Base-by-base conservation (phyloP, 2,888 invertebrate genomes). In the Petrolisthes manimaculis region DNA sequence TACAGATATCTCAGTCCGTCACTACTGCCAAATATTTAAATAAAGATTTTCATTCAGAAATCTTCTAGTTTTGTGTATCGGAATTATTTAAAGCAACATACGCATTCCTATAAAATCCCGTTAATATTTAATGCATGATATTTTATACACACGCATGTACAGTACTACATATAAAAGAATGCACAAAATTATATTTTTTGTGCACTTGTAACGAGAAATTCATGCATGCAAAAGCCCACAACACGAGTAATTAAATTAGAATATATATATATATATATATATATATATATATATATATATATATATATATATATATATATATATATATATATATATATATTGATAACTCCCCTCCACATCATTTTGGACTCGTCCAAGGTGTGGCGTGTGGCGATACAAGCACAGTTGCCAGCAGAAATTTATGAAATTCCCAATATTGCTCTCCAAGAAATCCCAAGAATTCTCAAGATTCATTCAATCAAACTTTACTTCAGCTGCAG, bases 331-430 rank as follows among this genome's bases (percentile, higher is more conserved):
- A 14, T 6, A n/a, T 12, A 67, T 67, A 67, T 14, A 14, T 2
- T 12, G 67, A 14, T 12, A 67, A 83, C 83, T 75, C 83, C 83
- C 83, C 56, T 12, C 9, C 69, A 8, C 56, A 21, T 21, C 37
- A 67, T n/a, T 56, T 83, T 83, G 83, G 83, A 75, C 83, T 74
- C 83, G n/a, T 56, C 83, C 75, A 75, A 83, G 83, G 83, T 83
- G 83, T 83, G 83, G 74, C 77, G 51, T 12, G 24, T 74, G 67
- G 67, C n/a, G n/a, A n/a, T 67, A 14, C 2, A 67, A 67, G 14
- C n/a, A n/a, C n/a, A n/a, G n/a, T 14, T 14, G 1, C n/a, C n/a
- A 67, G n/a, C 37, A 2, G 37, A 37, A 37, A n/a, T n/a, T n/a
- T n/a, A n/a, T n/a, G n/a, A n/a, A n/a, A 37, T 37, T 37, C 37